Base-by-base conservation (phyloP, 2,888 invertebrate genomes). In the Drosophila glabriapex region DNA sequence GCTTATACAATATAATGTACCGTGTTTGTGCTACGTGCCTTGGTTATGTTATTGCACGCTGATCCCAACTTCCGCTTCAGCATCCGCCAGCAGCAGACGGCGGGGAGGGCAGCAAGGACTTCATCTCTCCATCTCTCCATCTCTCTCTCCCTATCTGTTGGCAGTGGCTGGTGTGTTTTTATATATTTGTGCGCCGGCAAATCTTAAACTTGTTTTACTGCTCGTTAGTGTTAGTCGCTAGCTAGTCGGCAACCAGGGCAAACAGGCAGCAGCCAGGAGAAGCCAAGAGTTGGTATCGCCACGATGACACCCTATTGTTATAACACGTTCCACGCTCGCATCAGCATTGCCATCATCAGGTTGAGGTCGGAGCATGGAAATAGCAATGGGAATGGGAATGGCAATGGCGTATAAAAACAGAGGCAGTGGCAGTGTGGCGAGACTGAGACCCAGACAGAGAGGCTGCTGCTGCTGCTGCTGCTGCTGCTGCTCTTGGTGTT, bases 1-100 rank as follows among this genome's bases (percentile, higher is more conserved):
- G 92, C 92, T 92, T 91, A 91, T 88, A 91, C 91, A 90, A 91
- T 92, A 92, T 92, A 92, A 92, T 92, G 90, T 85, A 89, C 91
- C 88, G 84, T 92, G 92, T 92, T 92, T 92, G 92, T 91, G 89
- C 84, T 92, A 92, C 92, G 92, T 92, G 92, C 91, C 82, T 91
- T 82, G 92, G 91, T 89, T 91, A 83, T 91, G 88, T 91, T 91
- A 91, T 91, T 88, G 89, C 83, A 69, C 77, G 81, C 80, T 77
- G 81, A 88, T 78, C 86, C 71, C 72, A 60, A 62, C 80, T 68
- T 78, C 80, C 78, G 78, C 53, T 60, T 25, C 65, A 52, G 74
- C 73, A 70, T 74, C 82, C 80, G 76, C 64, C 46, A 49, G 53
- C 50, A 58, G 31, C 39, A 7, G 28, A 25, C 9, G 29, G 39